Conservation (phyloP, 2,113 vertebrate genomes). For the Panurus biarmicus region DNA sequence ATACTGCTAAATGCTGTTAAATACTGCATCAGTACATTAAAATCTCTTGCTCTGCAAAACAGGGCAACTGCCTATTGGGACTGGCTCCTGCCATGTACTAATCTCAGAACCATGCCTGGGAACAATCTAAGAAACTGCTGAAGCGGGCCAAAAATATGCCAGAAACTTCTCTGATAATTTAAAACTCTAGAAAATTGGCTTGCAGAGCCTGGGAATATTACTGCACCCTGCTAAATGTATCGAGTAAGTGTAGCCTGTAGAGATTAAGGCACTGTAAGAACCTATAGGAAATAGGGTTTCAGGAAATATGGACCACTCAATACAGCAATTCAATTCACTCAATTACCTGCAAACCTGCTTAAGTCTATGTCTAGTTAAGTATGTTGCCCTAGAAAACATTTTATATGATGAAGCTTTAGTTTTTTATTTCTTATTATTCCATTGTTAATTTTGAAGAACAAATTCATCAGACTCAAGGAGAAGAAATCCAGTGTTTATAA, state of each 20-base stretch:
- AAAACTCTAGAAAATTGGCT: neutral
- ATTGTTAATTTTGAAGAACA: neutral
- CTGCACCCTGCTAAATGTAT: neutral
- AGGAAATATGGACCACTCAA: neutral
- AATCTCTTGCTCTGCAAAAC: neutral
- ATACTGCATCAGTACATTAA: neutral
- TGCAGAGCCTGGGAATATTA: neutral
- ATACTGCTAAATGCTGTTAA: neutral
- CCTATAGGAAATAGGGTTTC: neutral
- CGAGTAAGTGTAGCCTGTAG: neutral
- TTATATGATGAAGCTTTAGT: neutral
- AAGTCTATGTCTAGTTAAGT: neutral
- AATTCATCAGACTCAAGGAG: neutral
- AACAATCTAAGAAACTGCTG: neutral
- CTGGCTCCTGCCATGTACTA: neutral
- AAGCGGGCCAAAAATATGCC: neutral
- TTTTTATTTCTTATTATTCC: neutral
- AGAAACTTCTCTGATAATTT: neutral
- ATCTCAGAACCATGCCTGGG: neutral
- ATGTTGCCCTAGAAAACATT: neutral
- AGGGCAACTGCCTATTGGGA: neutral
- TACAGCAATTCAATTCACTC: neutral
- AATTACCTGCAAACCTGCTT: neutral
- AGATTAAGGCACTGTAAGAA: neutral
- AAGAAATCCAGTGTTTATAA: neutral